Base-by-base conservation (phyloP, 2,113 vertebrate genomes). In the Aphyosemion australe region DNA sequence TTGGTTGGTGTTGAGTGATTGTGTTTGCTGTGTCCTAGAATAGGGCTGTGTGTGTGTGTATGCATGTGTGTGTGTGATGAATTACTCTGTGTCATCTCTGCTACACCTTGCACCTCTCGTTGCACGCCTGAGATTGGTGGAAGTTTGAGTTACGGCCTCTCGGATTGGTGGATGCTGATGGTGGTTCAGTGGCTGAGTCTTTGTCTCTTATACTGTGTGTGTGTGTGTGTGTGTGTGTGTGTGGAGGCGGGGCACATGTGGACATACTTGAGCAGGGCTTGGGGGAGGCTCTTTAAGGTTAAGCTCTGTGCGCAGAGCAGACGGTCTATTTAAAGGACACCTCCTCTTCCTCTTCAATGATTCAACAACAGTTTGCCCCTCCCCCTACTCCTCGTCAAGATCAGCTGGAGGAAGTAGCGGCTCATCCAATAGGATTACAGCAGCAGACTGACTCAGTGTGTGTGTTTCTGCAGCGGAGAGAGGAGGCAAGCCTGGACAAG, bases 391-490 rank as follows among this genome's bases (percentile, higher is more conserved):
- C 54, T 81, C 91, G 81, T 87, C 89, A 81, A 87, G 92, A 92
- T 95, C 94, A 95, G 93, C 94, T 95, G 94, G 92, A 95, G 94
- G 93, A 96, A 95, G 92, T 92, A 83, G 90, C 85, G 74, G 80
- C 82, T 90, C 54, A 45, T 73, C 88, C 91, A 92, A 93, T 94
- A 87, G 80, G 91, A 92, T 91, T 90, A 78, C 77, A 83, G 73
- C 67, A 83, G 49, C 19, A 63, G 84, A 75, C 52, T 76, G 72
- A 56, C 60, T 72, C 8, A 58, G 20, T 73, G n/a, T 65, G 48
- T 76, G 60, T 76, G 32, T 71, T 51, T 66, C 34, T 80, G 72
- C 39, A 21, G 21, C 53, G 69, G 72, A 71, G 59, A 88, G 89
- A 39, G 71, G 61, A 60, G 90, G 83, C 91, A 90, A 93, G 93